Percentiles rank a stretch among this genome's conserved stretches.
phyloP scores from a whole-genome alignment of 2,797 vertebrate species.

The Rallus crepitans region DNA sequence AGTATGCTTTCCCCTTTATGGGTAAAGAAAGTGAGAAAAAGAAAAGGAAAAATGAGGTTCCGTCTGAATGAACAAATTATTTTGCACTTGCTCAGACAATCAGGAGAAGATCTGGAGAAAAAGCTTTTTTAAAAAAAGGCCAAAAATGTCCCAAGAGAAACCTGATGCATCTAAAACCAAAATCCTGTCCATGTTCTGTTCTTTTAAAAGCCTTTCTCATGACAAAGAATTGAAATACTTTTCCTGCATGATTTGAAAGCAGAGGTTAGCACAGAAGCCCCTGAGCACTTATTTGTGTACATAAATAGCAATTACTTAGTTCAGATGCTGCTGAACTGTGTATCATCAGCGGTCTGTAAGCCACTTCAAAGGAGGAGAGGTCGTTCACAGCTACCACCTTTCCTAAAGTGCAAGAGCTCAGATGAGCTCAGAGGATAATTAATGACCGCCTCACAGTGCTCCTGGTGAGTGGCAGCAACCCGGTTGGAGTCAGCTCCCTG shows the following conservation, averaged over 20 bases:
- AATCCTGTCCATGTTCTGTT: neutral
- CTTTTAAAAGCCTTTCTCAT: neutral
- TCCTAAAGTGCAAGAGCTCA: neutral
- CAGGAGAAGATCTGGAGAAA: neutral
- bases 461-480: accelerated
- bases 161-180: neutral
- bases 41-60: neutral
- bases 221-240: neutral
- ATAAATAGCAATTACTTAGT: neutral
- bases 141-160: neutral
- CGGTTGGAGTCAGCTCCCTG: neutral
- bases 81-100: neutral
- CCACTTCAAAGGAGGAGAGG: neutral
- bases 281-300: neutral
- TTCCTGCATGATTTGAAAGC: neutral
- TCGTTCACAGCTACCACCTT: neutral
- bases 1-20: neutral
- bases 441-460: neutral
- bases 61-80: neutral
- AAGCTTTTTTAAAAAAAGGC: neutral
- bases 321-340: neutral
- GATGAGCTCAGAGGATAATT: neutral
- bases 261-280: neutral
- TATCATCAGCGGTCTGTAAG: neutral
- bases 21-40: neutral